Percentiles rank a stretch among this genome's conserved stretches.
phyloP scores from a whole-genome alignment of 2,888 invertebrate genomes.

The Chrysolina haemoptera region DNA sequence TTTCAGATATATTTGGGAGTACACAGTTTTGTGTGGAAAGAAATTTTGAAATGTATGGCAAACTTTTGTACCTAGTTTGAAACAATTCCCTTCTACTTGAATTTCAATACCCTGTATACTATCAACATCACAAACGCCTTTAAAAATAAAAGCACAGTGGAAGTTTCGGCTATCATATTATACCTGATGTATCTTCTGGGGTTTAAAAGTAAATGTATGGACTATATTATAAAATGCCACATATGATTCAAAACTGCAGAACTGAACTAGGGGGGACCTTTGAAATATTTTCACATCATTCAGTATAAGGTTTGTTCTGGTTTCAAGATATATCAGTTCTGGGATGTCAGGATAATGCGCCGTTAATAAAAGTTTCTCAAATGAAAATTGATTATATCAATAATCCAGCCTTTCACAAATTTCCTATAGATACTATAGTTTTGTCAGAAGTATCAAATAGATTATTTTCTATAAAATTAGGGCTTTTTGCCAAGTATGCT shows the following conservation, averaged over 20 bases:
- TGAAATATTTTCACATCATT: background rate
- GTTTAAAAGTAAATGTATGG: slow-evolving; percentile 37
- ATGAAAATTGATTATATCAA: no score
- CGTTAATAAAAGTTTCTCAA: no score
- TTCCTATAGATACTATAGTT: no score
- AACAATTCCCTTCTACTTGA: background rate
- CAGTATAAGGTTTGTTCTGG: no score
- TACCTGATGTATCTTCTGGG: slow-evolving; percentile 43
- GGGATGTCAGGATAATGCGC: no score
- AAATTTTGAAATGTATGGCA: no score
- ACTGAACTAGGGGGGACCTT: background rate
- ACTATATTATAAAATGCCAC: slow-evolving; percentile 37
- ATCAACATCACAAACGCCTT: slow-evolving; percentile 45
- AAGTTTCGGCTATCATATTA: slow-evolving; percentile 66
- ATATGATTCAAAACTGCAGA: slow-evolving; percentile 1
- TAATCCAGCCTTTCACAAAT: no score
- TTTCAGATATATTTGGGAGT: background rate
- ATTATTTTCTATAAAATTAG: no score
- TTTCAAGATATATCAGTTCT: no score
- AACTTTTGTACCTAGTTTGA: no score
- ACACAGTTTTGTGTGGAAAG: background rate
- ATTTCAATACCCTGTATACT: slow-evolving; percentile 5
- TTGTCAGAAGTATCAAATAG: no score
- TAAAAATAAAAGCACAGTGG: slow-evolving; percentile 61
- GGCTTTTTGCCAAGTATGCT: no score